phyloP scores from a whole-genome alignment of 53 echinoderm and acorn worm genomes.

The Paelopatides confundens region DNA sequence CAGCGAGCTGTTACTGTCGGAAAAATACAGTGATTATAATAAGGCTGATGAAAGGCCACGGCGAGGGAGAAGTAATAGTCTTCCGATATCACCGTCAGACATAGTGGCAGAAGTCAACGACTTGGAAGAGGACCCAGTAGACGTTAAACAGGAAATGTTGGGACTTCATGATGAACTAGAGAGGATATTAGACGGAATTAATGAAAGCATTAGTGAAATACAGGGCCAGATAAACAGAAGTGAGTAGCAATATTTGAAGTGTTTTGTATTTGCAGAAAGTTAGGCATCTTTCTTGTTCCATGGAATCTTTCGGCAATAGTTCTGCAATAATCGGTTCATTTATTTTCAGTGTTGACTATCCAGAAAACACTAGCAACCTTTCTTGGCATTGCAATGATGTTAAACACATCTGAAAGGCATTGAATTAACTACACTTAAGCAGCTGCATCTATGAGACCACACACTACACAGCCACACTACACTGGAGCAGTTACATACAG shows the following conservation, averaged over 20 bases:
- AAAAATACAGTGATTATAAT: conserved; percentile 65
- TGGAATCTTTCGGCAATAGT: not conserved
- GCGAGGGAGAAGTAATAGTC: conserved; percentile 89
- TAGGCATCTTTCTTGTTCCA: not conserved
- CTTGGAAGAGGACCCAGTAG: conserved; percentile 53
- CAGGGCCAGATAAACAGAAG: conserved; percentile 75
- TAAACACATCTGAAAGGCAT: too few relatives aligned
- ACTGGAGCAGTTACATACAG: too few relatives aligned
- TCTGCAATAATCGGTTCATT: too few relatives aligned
- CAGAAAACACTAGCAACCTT: too few relatives aligned
- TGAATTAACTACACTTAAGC: too few relatives aligned
- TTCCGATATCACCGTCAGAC: conserved; percentile 71
- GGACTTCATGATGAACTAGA: conserved; percentile 89
- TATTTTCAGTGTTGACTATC: too few relatives aligned
- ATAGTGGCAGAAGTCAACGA: conserved; percentile 55
- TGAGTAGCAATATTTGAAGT: conserved; percentile 6
- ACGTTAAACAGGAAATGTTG: conserved; percentile 70
- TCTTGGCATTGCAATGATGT: too few relatives aligned
- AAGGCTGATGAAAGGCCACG: not conserved
- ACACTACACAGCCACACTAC: too few relatives aligned
- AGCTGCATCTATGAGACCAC: too few relatives aligned
- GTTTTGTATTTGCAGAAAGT: not conserved
- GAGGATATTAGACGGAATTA: conserved; percentile 86
- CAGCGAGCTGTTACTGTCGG: conserved; percentile 77
- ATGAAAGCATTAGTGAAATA: conserved; percentile 91